Evolutionary conservation across 2,797 vertebrate genomes (phyloP), one percentile per base, ranked within the genome.

Genomic region (Neosilurus hyrtlii): DNA sequence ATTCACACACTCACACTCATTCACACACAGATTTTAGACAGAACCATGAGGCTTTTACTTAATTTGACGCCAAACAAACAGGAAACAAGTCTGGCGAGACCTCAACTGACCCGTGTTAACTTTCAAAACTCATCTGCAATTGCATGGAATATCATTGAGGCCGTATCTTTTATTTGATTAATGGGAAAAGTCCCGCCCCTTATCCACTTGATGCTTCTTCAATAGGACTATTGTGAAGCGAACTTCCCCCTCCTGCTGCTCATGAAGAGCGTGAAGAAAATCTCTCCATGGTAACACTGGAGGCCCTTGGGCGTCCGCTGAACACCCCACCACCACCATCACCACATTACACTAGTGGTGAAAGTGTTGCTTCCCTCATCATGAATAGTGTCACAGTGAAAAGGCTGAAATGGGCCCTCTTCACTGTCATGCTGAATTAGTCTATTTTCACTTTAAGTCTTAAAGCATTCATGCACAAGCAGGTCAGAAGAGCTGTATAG

Each of bases 171-270:
- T 82, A 81, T 86, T 86, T 88, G 84, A 87, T 86, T 87, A 86
- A 87, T 87, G 82, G 80, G 72, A 63, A 72, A 78, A 87, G 75
- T 82, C 85, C 86, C 83, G 49, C 83, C 61, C 68, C 68, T 9
- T 70, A 85, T 82, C 75, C 74, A 70, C 57, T 67, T 3, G 26
- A 79, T 78, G 24, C 71, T 68, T 26, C n/a, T 77, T 88, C 76
- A 88, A 86, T 84, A 63, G 84, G 35, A 77, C 80, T 73, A 85
- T 85, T 86, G 87, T 86, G 49, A 70, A 84, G 82, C 81, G 86
- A 88, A 88, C 86, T 85, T 86, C 87, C 87, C 87, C 87, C 86
- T 87, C 87, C 87, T 61, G 84, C 86, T 86, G 87, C 59, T 78
- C 62, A 16, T 37, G 65, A 86, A 81, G 68, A 78, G 82, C 56